Percentiles rank a stretch among this genome's conserved stretches.
These are phyloP conservation scores for Polylopha cassiicola DNA, from an alignment of 2,888 invertebrate species.

Conservation along the genomic window DNA sequence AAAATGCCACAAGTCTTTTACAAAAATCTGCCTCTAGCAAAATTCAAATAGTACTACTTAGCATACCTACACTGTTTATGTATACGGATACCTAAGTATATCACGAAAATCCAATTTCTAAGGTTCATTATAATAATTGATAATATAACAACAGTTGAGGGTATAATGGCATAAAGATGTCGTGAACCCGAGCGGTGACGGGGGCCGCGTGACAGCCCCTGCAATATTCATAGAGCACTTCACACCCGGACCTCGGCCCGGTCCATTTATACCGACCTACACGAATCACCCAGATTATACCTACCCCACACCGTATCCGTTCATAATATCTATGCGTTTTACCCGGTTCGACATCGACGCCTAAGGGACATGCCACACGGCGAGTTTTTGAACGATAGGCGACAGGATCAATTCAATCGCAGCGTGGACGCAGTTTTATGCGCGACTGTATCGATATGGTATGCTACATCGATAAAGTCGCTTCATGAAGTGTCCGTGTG, in stretches of 20 bases:
- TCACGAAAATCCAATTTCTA: conserved; percentile 16
- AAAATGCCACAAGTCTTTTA: too few species aligned
- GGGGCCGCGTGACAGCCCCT: conserved; percentile 47
- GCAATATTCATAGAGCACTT: conserved; percentile 69
- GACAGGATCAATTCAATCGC: neutral
- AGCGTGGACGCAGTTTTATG: neutral
- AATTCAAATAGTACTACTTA: too few species aligned
- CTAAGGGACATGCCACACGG: too few species aligned
- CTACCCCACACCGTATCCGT: conserved; percentile 18
- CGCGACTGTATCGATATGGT: too few species aligned
- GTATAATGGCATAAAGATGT: conserved; percentile 22
- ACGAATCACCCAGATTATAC: conserved; percentile 22
- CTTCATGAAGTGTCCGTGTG: too few species aligned
- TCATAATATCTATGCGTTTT: conserved; percentile 22
- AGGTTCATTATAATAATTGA: conserved; percentile 20
- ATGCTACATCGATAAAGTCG: too few species aligned
- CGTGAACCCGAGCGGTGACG: conserved; percentile 28
- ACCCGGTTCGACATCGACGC: conserved; percentile 7
- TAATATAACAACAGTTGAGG: conserved; percentile 16
- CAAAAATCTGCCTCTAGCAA: too few species aligned
- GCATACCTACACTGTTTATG: neutral
- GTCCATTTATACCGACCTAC: conserved; percentile 41
- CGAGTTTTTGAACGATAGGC: conserved; percentile 6
- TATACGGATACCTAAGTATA: conserved; percentile 2
- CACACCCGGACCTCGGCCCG: conserved; percentile 42